Evolutionary conservation across 2,888 invertebrate species (phyloP).

Genomic region (Andrena praecox): DNA sequence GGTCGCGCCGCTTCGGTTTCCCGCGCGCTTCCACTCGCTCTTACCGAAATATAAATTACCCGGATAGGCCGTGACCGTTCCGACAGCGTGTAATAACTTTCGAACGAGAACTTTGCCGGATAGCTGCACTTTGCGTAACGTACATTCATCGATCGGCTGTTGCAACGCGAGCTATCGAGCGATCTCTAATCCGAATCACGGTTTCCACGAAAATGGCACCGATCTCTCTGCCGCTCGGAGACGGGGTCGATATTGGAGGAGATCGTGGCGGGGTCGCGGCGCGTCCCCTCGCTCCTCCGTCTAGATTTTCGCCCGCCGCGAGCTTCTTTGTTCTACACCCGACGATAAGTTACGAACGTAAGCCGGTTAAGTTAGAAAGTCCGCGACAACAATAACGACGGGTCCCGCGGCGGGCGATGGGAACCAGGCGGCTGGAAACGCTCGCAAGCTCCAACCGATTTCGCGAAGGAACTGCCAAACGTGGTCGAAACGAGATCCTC

Average conservation of each 20-base stretch:
- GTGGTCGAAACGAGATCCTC: too few relatives aligned
- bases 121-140: constrained; percentile 29
- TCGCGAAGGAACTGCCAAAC: not conserved
- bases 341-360: constrained; percentile 76
- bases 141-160: constrained; percentile 25
- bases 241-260: not conserved
- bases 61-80: constrained; percentile 17
- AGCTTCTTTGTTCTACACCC: constrained; percentile 78
- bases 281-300: not conserved
- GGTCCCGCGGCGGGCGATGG: constrained; percentile 30
- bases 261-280: not conserved
- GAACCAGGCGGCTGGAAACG: constrained; percentile 10
- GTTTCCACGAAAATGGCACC: constrained; percentile 27
- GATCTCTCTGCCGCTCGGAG: not conserved
- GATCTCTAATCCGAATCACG: constrained; percentile 3
- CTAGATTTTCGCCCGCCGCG: constrained; percentile 69
- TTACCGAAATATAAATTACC: constrained; percentile 12
- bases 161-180: constrained; percentile 16
- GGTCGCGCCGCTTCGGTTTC: constrained; percentile 1
- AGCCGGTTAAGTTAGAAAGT: constrained; percentile 84
- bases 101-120: constrained; percentile 23
- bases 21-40: constrained; percentile 5
- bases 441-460: not conserved
- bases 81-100: constrained; percentile 20
- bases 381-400: constrained; percentile 52